phyloP scores from a whole-genome alignment of 2,888 invertebrate genomes.

The Meloe dianella region DNA sequence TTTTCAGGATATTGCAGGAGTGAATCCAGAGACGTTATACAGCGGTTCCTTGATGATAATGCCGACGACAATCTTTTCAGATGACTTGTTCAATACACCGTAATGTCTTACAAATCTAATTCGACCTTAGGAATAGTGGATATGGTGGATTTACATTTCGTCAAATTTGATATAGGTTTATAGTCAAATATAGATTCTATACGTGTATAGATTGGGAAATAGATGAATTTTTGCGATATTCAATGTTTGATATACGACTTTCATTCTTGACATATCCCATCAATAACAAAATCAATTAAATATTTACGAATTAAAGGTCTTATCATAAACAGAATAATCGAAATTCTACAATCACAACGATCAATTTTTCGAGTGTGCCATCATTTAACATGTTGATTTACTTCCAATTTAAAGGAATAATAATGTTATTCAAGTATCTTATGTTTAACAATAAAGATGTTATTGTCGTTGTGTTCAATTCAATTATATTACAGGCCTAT shows the following conservation, averaged over 20 bases:
- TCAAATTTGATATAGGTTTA: not conserved
- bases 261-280: not conserved
- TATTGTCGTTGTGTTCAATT: too few relatives aligned
- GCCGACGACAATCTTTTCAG: not conserved
- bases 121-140: slow-evolving; percentile 36
- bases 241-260: not conserved
- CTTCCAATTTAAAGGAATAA: too few relatives aligned
- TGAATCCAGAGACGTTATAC: too few relatives aligned
- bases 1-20: not conserved
- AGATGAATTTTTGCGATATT: not conserved
- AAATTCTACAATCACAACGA: not conserved
- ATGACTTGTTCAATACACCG: slow-evolving; percentile 39
- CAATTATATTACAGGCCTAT: too few relatives aligned
- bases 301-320: not conserved
- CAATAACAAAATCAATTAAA: not conserved
- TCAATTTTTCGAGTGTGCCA: not conserved
- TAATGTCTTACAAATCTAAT: slow-evolving; percentile 38
- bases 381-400: too few relatives aligned
- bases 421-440: too few relatives aligned
- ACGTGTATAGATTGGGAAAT: not conserved
- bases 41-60: too few relatives aligned
- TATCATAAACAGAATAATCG: not conserved
- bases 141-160: slow-evolving; percentile 33
- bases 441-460: too few relatives aligned
- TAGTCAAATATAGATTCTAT: not conserved